Evolutionary conservation across 2,888 invertebrate species (phyloP), one percentile per base, ranked within the genome.

Genomic region (Agrotis clavis): DNA sequence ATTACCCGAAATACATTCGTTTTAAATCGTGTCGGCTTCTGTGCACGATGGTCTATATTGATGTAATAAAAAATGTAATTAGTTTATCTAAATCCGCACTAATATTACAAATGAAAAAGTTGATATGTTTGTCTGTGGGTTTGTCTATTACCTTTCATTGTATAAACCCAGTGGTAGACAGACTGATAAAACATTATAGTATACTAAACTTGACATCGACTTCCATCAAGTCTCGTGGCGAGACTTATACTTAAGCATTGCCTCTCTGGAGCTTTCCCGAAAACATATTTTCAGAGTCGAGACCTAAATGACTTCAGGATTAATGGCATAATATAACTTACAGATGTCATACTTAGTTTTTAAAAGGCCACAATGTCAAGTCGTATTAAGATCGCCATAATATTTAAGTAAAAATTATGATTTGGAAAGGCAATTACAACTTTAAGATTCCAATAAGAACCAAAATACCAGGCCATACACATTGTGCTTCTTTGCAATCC

Each of bases 401-500:
- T n/a, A n/a, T n/a, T 19, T n/a, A 11, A 51, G 51, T 51, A 13
- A 4, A 51, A 19, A 51, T 51, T 4, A 13, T 5, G 51, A 4
- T 19, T 51, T 13, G 1, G 4, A 51, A 50, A n/a, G n/a, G n/a
- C 11, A n/a, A 50, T 50, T 6, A 35, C 35, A 35, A 6, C 35
- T 35, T 35, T 35, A 35, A 7, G 7, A 35, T 6, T 35, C 35
- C 0, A 14, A 9, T 41, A 3, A 6, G 21, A 18, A 50, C 7
- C 13, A 50, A 57, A 45, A 30, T 0, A 56, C 16, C 41, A 63
- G 5, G 13, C 13, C 4, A 25, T 16, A 16, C 16, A 25, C 16
- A 21, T 54, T 41, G 9, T 41, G 41, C 41, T 41, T 41, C 9
- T 41, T 41, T 41, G 41, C 11, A 41, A 77, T 91, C 93, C 94